phyloP scores from a whole-genome alignment of 2,113 vertebrate species.

The Eretmochelys imbricata region DNA sequence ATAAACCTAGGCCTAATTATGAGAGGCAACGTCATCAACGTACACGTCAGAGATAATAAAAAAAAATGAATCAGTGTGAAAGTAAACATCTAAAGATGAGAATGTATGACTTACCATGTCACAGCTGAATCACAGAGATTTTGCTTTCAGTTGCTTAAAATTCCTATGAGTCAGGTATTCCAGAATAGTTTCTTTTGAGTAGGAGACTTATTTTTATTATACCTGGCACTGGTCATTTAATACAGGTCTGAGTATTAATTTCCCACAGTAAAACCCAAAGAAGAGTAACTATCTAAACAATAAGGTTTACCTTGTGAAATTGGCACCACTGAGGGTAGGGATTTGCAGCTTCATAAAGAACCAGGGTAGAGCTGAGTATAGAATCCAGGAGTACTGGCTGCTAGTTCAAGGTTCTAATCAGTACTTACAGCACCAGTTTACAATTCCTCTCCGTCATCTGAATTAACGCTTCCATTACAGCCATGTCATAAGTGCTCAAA shows the following conservation, averaged over 20 bases:
- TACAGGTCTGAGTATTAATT: background rate
- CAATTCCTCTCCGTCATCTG: accelerated
- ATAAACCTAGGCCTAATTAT: background rate
- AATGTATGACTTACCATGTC: background rate
- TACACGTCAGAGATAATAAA: background rate
- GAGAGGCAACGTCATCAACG: background rate
- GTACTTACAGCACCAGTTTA: background rate
- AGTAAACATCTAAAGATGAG: background rate
- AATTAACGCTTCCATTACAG: background rate
- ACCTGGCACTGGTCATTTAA: background rate
- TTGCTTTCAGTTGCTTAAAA: background rate
- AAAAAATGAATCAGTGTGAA: background rate
- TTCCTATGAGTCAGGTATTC: background rate
- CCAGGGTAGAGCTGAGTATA: accelerated
- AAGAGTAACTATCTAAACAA: background rate
- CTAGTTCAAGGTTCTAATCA: background rate
- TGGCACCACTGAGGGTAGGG: accelerated
- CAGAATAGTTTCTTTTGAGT: background rate
- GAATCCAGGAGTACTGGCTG: background rate
- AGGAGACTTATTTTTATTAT: background rate
- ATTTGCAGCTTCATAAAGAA: background rate
- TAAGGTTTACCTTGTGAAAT: background rate
- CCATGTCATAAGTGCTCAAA: background rate
- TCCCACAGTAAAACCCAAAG: background rate
- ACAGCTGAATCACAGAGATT: background rate